Evolutionary conservation across 2,797 vertebrate genomes (phyloP).

Genomic region (Platalea minor): DNA sequence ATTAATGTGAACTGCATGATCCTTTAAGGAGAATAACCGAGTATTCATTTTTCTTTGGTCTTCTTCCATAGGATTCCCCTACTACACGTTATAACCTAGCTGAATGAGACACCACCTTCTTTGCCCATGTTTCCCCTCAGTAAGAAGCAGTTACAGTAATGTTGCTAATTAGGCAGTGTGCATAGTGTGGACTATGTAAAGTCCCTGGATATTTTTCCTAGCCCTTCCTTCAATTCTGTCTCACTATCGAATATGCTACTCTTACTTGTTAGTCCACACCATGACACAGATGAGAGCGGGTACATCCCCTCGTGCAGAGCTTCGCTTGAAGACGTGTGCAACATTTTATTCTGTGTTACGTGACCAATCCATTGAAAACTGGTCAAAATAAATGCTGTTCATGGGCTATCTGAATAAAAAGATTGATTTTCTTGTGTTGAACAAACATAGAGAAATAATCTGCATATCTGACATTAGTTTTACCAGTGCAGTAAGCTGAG

Average conservation of each 20-base stretch:
- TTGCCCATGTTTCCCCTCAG: not conserved
- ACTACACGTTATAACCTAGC: not conserved
- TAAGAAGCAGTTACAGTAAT: not conserved
- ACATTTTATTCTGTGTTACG: not conserved
- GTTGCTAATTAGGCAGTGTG: not conserved
- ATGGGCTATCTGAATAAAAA: not conserved
- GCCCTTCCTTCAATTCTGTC: not conserved
- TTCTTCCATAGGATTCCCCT: not conserved
- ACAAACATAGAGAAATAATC: not conserved
- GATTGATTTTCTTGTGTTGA: not conserved
- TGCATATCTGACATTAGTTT: not conserved
- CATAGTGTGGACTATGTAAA: not conserved
- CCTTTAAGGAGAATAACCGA: not conserved
- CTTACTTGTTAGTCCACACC: not conserved
- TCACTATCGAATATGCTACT: not conserved
- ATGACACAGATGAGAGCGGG: not conserved
- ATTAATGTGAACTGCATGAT: not conserved
- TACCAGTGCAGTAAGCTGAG: not conserved
- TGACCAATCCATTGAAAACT: not conserved
- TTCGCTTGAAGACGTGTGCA: not conserved
- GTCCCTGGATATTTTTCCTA: not conserved
- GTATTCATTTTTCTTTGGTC: not conserved
- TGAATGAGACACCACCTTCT: not conserved
- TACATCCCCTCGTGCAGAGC: not conserved
- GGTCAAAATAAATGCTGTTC: not conserved